A percentile compares a stretch with the other conserved stretches of the same genome.
These are phyloP conservation scores for Datnioides undecimradiatus DNA, from an alignment of 2,113 vertebrate species.

Conservation along the genomic window DNA sequence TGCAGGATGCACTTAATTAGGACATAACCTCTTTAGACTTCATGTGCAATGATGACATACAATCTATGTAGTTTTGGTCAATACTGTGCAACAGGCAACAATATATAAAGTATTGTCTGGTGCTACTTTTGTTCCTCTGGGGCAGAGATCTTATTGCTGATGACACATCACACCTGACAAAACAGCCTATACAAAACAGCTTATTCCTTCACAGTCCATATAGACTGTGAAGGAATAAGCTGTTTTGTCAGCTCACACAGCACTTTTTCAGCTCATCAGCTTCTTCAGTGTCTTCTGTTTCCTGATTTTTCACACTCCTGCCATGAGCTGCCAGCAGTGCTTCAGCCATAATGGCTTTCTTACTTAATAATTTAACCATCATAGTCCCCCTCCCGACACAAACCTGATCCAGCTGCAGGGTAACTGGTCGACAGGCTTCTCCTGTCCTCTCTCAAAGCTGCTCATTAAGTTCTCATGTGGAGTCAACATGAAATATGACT, in stretches of 20 bases:
- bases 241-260: neutral
- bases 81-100: neutral
- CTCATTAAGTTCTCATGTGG: slow-evolving; percentile 30
- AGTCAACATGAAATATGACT: slow-evolving; percentile 38
- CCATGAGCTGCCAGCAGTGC: slow-evolving; percentile 5
- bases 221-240: neutral
- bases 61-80: no score
- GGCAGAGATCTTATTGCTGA: neutral
- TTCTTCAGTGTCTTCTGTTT: neutral
- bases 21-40: no score
- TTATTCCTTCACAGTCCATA: neutral
- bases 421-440: slow-evolving; percentile 15
- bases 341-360: slow-evolving; percentile 22
- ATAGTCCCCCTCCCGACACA: neutral
- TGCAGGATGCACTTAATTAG: neutral
- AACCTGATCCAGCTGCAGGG: slow-evolving; percentile 11
- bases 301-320: neutral
- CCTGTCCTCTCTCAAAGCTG: slow-evolving; percentile 29
- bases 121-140: neutral
- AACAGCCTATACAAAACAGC: no score
- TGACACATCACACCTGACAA: neutral
- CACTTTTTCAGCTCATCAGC: neutral
- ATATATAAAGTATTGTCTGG: neutral
- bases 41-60: no score
- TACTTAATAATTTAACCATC: slow-evolving; percentile 28